phyloP scores from a whole-genome alignment of 2,888 invertebrate genomes.

The Polydesmus complanatus region DNA sequence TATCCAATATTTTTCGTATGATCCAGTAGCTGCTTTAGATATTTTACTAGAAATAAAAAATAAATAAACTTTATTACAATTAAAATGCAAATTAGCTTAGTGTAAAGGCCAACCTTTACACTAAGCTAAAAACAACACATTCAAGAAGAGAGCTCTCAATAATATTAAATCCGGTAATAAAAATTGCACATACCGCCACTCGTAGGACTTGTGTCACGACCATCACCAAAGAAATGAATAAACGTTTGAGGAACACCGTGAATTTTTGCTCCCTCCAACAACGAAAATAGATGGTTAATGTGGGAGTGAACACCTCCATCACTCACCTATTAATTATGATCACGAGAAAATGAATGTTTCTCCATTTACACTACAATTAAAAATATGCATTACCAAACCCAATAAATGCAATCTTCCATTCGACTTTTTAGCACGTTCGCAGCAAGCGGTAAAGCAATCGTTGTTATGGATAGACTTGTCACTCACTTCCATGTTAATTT shows the following conservation, averaged over 20 bases:
- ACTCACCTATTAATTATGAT: constrained; percentile 22
- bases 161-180: too few relatives aligned
- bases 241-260: constrained; percentile 31
- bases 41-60: constrained; percentile 24
- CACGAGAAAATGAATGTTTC: background rate
- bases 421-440: constrained; percentile 30
- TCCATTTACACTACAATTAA: background rate
- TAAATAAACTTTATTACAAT: too few relatives aligned
- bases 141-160: too few relatives aligned
- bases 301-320: constrained; percentile 36
- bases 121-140: too few relatives aligned
- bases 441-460: constrained; percentile 28
- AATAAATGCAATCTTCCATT: constrained; percentile 34
- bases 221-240: constrained; percentile 35
- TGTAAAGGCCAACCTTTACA: too few relatives aligned
- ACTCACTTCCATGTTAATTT: constrained; percentile 32
- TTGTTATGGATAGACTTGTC: constrained; percentile 28
- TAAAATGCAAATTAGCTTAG: too few relatives aligned
- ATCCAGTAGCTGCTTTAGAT: constrained; percentile 27
- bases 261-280: constrained; percentile 32
- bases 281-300: constrained; percentile 33
- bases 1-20: constrained; percentile 22
- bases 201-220: constrained; percentile 33
- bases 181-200: constrained; percentile 27
- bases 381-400: constrained; percentile 29